Base-by-base conservation (phyloP, 1,140 invertebrate genomes). In the Yoshiicerus persimilis region DNA sequence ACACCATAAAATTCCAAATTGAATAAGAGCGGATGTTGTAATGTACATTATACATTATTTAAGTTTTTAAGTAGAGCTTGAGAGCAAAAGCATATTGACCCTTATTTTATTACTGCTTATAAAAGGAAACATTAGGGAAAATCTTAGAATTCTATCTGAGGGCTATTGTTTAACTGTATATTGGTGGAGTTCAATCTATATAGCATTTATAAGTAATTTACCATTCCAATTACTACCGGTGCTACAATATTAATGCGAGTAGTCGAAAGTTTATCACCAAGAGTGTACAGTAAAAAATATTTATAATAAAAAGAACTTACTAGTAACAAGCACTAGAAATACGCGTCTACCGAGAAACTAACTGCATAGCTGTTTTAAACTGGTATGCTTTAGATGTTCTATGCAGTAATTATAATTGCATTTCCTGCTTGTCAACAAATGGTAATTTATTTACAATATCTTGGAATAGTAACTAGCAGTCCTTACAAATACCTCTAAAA, bases 11-110 rank as follows among this genome's bases (percentile, higher is more conserved):
- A 38, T 38, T 34, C 11, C 8, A 32, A 80, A 80, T 80, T 36
- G 75, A 36, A 32, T 80, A 80, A 80, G 75, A 80, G 32, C 75
- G 75, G 75, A 80, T 80, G 75, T 36, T 80, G 75, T 80, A 80
- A 36, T 32, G 32, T 80, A n/a, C 30, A 36, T 25, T 80, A 36
- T 36, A n/a, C n/a, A 20, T 38, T 34, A 38, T 34, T 32, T 34
- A n/a, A 36, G 16, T 80, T 32, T 34, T 38, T 80, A 80, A 34
- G 75, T 38, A 36, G 30, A 80, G 32, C 16, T 80, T 80, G n/a
- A 80, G 32, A 30, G 32, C 32, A 70, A 36, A 32, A 80, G 75
- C 32, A 80, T 80, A 80, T 80, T 80, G 75, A 80, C 75, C 75
- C 75, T 80, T 80, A 80, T 80, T 80, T 38, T 80, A 38, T 38